Evolutionary conservation across 2,113 vertebrate species (phyloP).

Genomic region (Mormyrus iriodes): DNA sequence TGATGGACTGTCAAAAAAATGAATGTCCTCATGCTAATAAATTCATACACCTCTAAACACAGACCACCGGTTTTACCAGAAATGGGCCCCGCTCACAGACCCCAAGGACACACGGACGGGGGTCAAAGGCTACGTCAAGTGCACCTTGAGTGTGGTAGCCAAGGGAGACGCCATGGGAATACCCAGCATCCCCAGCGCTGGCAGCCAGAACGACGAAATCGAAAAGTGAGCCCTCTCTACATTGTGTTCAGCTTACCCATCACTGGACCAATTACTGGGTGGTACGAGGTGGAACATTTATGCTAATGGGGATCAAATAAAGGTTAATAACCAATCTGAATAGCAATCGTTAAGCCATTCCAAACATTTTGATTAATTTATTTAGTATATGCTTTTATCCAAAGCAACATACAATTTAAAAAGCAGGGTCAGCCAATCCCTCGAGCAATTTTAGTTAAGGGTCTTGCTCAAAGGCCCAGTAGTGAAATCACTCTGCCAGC

Average conservation of each 20-base stretch:
- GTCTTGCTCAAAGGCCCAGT: neutral
- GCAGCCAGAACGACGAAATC: conserved; percentile 68
- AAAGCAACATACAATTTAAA: neutral
- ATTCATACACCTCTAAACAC: conserved; percentile 9
- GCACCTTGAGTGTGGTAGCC: conserved; percentile 70
- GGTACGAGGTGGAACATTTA: neutral
- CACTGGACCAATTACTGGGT: neutral
- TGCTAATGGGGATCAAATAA: neutral
- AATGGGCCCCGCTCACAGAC: conserved; percentile 89
- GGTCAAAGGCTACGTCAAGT: conserved; percentile 84
- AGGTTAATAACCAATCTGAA: neutral
- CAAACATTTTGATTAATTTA: neutral
- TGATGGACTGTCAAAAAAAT: neutral
- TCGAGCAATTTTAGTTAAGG: neutral
- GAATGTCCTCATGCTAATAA: neutral
- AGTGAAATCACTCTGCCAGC: neutral
- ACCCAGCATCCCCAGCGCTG: conserved; percentile 49
- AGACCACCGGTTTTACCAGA: conserved; percentile 90
- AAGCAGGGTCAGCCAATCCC: neutral
- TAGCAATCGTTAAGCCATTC: neutral
- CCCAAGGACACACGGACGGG: conserved; percentile 77
- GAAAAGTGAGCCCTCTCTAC: conserved; percentile 68
- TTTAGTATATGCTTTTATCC: too few species aligned
- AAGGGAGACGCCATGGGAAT: conserved; percentile 64
- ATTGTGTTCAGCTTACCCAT: neutral